Evolutionary conservation across 2,888 invertebrate species (phyloP), one percentile per base, ranked within the genome.

Genomic region (Melipona beecheii): DNA sequence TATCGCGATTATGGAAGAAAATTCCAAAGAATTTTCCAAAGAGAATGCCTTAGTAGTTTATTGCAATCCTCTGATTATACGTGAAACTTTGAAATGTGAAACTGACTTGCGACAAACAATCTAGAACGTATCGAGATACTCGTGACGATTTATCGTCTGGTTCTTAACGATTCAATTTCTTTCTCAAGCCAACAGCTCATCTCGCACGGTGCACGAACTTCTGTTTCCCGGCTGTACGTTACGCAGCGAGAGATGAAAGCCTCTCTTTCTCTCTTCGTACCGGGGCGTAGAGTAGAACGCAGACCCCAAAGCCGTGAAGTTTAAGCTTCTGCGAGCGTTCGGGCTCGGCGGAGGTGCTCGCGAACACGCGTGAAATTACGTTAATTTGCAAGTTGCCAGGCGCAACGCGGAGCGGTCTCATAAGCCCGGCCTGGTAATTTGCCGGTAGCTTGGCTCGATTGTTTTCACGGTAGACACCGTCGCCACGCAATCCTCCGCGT

Each of bases 331-430:
- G 15, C 54, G 21, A 21, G 75, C 49, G 49, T 43, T 19, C 27
- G n/a, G 2, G 70, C 15, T 43, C 64, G 56, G 31, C 31, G 17
- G 27, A 43, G 62, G 36, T 43, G 49, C 27, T 27, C 49, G 60
- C 31, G 71, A 71, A 68, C 65, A 71, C 73, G 84, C 75, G 58
- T 75, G 71, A 69, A 73, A 78, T 83, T 83, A 64, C 75, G 76
- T 73, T 78, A 75, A 76, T 83, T 83, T 66, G 69, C 75, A 64
- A 72, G 65, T 66, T 75, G 65, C 66, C 68, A 60, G 62, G 54
- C 24, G 73, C 68, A 50, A 9, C 58, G 36, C 6, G 43, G 64
- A 74, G 54, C 60, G n/a, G n/a, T n/a, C n/a, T n/a, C n/a, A 80
- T 81, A 52, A 74, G n/a, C 56, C 6, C 27, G 11, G 56, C 24